Evolutionary conservation across 2,888 invertebrate genomes (phyloP), one percentile per base, ranked within the genome.

Genomic region (Neocrepidodera transversa): DNA sequence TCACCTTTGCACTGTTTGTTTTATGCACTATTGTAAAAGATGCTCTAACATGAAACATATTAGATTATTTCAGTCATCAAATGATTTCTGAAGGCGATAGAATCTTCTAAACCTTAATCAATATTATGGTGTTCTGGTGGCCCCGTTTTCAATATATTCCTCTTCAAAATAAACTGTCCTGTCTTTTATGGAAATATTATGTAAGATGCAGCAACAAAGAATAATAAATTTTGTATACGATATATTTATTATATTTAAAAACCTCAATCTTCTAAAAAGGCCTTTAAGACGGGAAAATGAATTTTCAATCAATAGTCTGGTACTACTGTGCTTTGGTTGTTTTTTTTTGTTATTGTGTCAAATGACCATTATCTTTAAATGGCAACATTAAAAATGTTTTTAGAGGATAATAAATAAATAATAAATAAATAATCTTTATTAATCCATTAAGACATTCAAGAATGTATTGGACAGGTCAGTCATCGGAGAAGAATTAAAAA

Each of bases 301-400:
- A 20, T 50, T 35, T 50, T 50, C 50, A n/a, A 50, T 50, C 13
- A 20, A n/a, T 11, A 50, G 35, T 38, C 50, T 36, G 1, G 20
- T 28, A 13, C 14, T 28, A 50, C 50, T 36, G 10, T 35, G 28
- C n/a, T 16, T 23, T 11, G 35, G 35, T 50, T 18, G 35, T 35
- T 20, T 50, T 35, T 16, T 50, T 50, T 36, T 50, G 50, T 11
- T 50, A 17, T 14, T 30, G 11, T 36, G 36, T 50, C 28, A 50
- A 35, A 50, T 50, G 36, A 7, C 36, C 50, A 11, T 36, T 36
- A 35, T 50, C 36, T 50, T 28, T 30, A 47, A 17, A 30, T 8
- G 47, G 47, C 16, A 14, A 6, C 17, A 28, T 30, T 13, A 47
- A 13, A 30, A 36, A 36, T 13, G 8, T 36, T 11, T 13, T 13